phyloP scores from a whole-genome alignment of 1,140 invertebrate genomes.

The Drosophila repleta region DNA sequence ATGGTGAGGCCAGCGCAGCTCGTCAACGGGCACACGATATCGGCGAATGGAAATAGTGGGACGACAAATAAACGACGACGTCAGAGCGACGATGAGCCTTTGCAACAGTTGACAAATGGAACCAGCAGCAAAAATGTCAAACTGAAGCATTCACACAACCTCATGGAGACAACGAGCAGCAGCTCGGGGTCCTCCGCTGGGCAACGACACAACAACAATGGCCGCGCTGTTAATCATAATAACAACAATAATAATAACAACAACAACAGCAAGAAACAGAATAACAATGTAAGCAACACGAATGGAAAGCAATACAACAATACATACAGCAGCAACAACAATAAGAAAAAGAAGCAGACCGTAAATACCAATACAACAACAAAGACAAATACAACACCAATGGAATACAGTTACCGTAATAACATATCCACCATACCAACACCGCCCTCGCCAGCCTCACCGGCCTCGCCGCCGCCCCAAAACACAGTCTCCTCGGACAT shows the following conservation, averaged over 20 bases:
- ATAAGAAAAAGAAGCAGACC: slow-evolving; percentile 28
- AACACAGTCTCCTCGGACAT: slow-evolving; percentile 32
- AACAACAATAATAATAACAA: slow-evolving; percentile 46
- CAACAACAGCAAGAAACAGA: slow-evolving; percentile 54
- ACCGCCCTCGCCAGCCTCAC: slow-evolving; percentile 52
- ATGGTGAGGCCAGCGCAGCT: slow-evolving; percentile 17
- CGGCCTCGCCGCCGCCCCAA: slow-evolving; percentile 22
- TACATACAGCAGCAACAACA: slow-evolving; percentile 42
- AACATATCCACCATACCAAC: slow-evolving; percentile 56
- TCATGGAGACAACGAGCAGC: slow-evolving; percentile 1
- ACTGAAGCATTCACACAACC: slow-evolving; percentile 20
- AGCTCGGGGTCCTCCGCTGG: slow-evolving; percentile 14
- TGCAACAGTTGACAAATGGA: slow-evolving; percentile 50
- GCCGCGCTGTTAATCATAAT: slow-evolving; percentile 24
- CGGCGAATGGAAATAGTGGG: slow-evolving; percentile 34
- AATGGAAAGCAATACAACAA: slow-evolving; percentile 43
- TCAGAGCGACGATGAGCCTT: slow-evolving; percentile 28
- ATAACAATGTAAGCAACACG: slow-evolving; percentile 50
- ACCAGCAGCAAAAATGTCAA: slow-evolving; percentile 41
- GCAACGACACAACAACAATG: slow-evolving; percentile 30
- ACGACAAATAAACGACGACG: slow-evolving; percentile 24
- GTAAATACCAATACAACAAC: slow-evolving; percentile 10
- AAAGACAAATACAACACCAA: slow-evolving; percentile 6
- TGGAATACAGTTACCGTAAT: slow-evolving; percentile 58
- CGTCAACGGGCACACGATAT: slow-evolving; percentile 51